Conservation (phyloP, 2,888 invertebrate genomes). For the Gari tellinella region DNA sequence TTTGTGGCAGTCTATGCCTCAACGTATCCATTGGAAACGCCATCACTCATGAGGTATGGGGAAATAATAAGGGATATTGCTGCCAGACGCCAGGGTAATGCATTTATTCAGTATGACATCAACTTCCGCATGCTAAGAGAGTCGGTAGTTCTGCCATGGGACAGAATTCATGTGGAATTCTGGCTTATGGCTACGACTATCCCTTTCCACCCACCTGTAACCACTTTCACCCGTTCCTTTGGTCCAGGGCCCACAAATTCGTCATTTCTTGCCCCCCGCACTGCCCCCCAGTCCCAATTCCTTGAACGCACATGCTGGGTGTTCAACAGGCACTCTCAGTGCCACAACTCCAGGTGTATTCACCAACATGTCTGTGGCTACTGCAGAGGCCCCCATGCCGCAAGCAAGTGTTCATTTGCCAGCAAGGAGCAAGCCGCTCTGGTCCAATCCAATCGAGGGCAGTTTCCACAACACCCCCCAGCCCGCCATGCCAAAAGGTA, state of each 20-base stretch:
- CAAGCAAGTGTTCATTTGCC: slow-evolving; percentile 9
- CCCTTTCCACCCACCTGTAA: too few species aligned
- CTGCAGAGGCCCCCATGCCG: slow-evolving; percentile 25
- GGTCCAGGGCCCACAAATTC: not conserved
- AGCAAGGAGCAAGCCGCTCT: not conserved
- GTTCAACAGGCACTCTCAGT: slow-evolving; percentile 17
- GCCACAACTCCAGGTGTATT: not conserved
- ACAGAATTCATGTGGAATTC: not conserved
- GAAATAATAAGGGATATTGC: slow-evolving; percentile 10
- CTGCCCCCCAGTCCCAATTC: too few species aligned
- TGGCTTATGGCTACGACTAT: not conserved
- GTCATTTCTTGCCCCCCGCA: too few species aligned
- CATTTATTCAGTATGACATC: too few species aligned
- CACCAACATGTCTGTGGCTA: slow-evolving; percentile 24
- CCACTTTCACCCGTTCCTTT: slow-evolving; percentile 8
- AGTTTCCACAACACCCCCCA: not conserved
- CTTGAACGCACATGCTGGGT: slow-evolving; percentile 26
- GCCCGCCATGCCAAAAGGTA: too few species aligned
- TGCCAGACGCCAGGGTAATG: not conserved
- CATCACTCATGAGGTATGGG: slow-evolving; percentile 16
- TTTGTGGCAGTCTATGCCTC: slow-evolving; percentile 17
- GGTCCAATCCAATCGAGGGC: not conserved
- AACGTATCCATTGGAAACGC: slow-evolving; percentile 9
- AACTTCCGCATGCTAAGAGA: not conserved
- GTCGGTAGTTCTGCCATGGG: not conserved